Conservation (phyloP, 1,140 invertebrate species). For the Camponotus vicinus region DNA sequence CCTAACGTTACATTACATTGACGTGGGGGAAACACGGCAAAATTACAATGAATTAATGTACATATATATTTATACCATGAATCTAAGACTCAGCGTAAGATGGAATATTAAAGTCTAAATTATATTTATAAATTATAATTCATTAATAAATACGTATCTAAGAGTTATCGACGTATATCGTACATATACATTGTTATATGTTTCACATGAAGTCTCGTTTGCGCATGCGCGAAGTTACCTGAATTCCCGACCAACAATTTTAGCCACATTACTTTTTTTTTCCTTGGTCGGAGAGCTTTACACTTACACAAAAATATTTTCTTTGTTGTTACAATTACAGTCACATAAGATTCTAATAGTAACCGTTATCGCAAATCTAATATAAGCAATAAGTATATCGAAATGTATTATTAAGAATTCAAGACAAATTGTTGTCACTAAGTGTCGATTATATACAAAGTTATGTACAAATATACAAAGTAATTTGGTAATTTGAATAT, state of each 20-base stretch:
- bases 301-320: not conserved
- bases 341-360: not conserved
- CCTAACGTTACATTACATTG: not conserved
- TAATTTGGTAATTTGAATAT: no score
- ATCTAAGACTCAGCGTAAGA: not conserved
- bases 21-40: not conserved
- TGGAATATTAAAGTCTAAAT: not conserved
- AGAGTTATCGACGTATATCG: slow-evolving; percentile 63
- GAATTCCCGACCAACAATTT: slow-evolving; percentile 33
- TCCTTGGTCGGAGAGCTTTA: not conserved
- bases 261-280: slow-evolving; percentile 13
- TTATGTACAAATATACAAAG: no score
- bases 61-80: no score
- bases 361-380: not conserved
- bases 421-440: not conserved
- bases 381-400: slow-evolving; percentile 13
- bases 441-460: not conserved
- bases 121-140: not conserved
- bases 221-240: slow-evolving; percentile 24
- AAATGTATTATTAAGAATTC: not conserved
- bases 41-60: not conserved
- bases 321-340: not conserved
- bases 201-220: not conserved
- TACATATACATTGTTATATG: not conserved
- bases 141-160: slow-evolving; percentile 19